Evolutionary conservation across 1,140 invertebrate genomes (phyloP), one percentile per base, ranked within the genome.

Genomic region (Cotesia glomerata): DNA sequence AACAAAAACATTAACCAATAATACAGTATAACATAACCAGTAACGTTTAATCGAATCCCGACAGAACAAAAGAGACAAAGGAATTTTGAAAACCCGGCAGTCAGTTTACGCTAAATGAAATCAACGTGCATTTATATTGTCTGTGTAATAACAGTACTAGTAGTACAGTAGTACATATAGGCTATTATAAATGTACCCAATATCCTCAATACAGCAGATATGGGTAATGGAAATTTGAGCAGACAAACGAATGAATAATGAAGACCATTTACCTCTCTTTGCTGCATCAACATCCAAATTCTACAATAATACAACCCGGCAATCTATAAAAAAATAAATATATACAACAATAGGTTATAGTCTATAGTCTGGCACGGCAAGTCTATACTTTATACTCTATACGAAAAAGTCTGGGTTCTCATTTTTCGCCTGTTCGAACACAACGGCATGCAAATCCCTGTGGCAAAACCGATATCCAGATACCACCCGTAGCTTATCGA

Each of bases 161-260:
- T 39, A 58, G n/a, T 66, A 56, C n/a, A 51, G 34, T 5, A 32
- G 45, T 34, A 13, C 13, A 32, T 11, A 7, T 13, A 14, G 13
- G 51, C 2, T n/a, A n/a, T 39, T 35, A 14, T 35, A 13, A 32
- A 35, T 34, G 26, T 13, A 69, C 35, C 26, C 32, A 56, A 69
- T 69, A 59, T 18, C 16, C 56, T 58, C 56, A 18, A 32, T 54
- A 45, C 52, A 45, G 39, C 39, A 69, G 67, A 69, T 69, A 69
- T 62, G 58, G 9, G 56, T 69, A 45, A 61, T 69, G 34, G 68
- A 62, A 69, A 69, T 39, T 18, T 11, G 16, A 13, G 59, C 34
- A 63, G 26, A 71, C 45, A 71, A 71, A 63, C 59, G 69, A 64
- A 71, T 71, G 69, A 71, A 71, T 71, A 71, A 71, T 71, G 69